Percentiles rank a stretch among this genome's conserved stretches.
Evolutionary conservation across 2,797 vertebrate genomes (phyloP).

Genomic region (Rhinoraja longicauda): DNA sequence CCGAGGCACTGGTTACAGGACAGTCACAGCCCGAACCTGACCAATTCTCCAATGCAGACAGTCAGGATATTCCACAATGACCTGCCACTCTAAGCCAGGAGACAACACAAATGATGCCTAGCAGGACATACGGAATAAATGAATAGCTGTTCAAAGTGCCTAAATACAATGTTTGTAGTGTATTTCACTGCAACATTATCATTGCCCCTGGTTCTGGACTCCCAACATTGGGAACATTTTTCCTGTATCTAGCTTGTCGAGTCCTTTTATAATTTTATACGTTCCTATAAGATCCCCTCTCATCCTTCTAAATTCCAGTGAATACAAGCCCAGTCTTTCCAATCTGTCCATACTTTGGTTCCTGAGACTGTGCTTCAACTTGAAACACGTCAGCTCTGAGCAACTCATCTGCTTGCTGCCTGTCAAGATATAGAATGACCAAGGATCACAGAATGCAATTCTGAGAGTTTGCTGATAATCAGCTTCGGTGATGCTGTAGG

Average conservation of each 20-base stretch:
- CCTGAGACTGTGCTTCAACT: not conserved
- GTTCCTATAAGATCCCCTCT: no score
- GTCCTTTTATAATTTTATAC: no score
- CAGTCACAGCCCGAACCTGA: not conserved
- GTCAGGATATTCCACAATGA: not conserved
- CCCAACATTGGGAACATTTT: no score
- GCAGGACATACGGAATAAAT: not conserved
- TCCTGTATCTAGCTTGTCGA: no score
- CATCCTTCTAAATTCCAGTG: no score
- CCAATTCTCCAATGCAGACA: not conserved
- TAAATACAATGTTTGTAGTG: not conserved
- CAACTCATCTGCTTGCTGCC: not conserved
- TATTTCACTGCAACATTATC: no score
- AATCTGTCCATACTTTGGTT: not conserved
- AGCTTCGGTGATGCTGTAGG: not conserved
- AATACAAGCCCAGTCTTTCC: no score
- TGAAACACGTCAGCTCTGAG: not conserved
- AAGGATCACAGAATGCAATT: not conserved
- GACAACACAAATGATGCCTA: not conserved
- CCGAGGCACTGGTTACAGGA: not conserved
- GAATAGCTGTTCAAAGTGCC: no score
- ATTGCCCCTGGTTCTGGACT: no score
- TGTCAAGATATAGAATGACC: not conserved
- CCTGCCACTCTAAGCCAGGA: not conserved
- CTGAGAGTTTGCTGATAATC: not conserved